Evolutionary conservation across 2,797 vertebrate species (phyloP), one percentile per base, ranked within the genome.

Genomic region (Myiothlypis coronata): DNA sequence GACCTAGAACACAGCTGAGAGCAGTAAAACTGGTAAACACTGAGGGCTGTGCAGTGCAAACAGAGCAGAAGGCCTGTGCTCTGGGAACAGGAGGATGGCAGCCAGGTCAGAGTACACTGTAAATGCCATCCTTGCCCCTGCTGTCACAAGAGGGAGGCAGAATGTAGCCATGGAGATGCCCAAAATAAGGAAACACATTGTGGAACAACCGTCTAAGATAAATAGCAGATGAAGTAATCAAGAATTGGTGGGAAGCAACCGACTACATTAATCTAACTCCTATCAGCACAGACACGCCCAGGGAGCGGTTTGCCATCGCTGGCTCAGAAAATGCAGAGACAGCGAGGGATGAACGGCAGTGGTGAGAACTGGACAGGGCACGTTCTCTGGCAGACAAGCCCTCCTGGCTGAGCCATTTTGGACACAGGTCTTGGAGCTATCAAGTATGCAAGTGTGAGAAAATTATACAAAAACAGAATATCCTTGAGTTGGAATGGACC

Each of bases 331-430:
- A 59, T 0, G 1, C n/a, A 64, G 37, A 52, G 49, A 43, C 21
- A 34, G 8, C 2, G 55, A 32, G 39, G 17, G 17, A 63, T 30
- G 19, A 47, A 20, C 2, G 5, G 49, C 0, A 1, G 6, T 0
- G 15, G 5, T 10, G 24, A 23, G 7, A 49, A 13, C 18, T 18
- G 24, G 16, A 19, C 4, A 21, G 22, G 28, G 4, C 2, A 0
- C 0, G 1, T 30, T 16, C 13, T 43, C 55, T 10, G 15, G 19
- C 52, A 55, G 39, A 14, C 19, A 8, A 34, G 11, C 8, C 20
- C 24, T 81, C 15, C 47, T 24, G 21, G 9, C 64, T n/a, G 23
- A 0, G 1, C 49, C 46, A 7, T 8, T 14, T 22, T 55, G 12
- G n/a, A 34, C 0, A 0, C 11, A 56, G 21, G 24, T 63, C 22